Evolutionary conservation across 2,113 vertebrate species (phyloP).

Genomic region (Heterotis niloticus): DNA sequence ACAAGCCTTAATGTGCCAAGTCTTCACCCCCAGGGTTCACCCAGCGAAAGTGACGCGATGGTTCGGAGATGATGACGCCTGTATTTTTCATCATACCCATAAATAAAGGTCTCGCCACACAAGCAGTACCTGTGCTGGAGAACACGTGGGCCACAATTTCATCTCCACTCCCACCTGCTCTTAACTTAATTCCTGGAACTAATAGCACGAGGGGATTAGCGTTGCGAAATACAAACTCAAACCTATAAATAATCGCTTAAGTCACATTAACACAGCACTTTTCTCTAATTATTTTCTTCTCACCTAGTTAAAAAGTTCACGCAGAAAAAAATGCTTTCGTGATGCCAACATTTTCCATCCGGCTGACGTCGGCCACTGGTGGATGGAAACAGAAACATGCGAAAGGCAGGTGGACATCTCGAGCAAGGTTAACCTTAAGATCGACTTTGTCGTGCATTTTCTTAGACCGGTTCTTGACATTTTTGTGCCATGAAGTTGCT

Average conservation of each 20-base stretch:
- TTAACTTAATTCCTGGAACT: background rate
- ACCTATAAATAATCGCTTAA: slow-evolving; percentile 5
- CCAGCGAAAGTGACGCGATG: no score
- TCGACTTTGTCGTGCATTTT: background rate
- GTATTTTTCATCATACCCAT: background rate
- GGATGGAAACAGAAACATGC: no score
- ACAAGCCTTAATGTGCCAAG: no score
- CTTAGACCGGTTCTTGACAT: background rate
- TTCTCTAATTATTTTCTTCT: background rate
- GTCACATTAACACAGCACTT: background rate
- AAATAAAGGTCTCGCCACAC: no score
- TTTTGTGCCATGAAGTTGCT: no score
- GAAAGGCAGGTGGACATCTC: background rate
- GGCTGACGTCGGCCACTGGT: background rate
- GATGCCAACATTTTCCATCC: background rate
- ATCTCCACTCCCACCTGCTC: background rate
- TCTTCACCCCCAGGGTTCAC: background rate
- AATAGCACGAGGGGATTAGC: background rate
- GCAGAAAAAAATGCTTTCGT: background rate
- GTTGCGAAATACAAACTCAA: background rate
- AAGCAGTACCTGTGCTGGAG: no score
- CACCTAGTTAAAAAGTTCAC: background rate
- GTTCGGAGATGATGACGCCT: background rate
- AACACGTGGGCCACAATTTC: no score
- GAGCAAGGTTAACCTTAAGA: background rate